These are phyloP conservation scores for Nemotelus nigrinus DNA, from an alignment of 2,888 invertebrate genomes.

Conservation along the genomic window DNA sequence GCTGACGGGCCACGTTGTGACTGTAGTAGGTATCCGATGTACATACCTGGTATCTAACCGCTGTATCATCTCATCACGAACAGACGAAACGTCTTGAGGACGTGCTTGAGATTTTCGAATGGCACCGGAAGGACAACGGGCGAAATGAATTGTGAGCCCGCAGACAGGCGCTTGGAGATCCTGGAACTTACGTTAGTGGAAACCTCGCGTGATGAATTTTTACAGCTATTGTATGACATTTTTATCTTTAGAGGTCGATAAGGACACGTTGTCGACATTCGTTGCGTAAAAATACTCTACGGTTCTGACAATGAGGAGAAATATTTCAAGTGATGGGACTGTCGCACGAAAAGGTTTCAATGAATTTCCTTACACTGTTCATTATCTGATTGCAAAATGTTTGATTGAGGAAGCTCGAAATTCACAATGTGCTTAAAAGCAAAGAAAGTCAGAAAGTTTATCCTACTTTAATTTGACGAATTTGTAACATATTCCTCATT, in stretches of 20 bases:
- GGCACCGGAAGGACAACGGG: conserved; percentile 20
- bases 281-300: too few species aligned
- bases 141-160: conserved; percentile 40
- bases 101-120: conserved; percentile 34
- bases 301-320: too few species aligned
- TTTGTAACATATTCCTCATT: too few species aligned
- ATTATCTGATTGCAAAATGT: too few species aligned
- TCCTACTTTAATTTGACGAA: too few species aligned
- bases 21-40: conserved; percentile 5
- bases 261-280: too few species aligned
- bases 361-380: too few species aligned
- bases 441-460: too few species aligned
- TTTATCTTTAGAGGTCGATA: neutral
- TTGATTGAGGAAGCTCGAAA: too few species aligned
- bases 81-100: conserved; percentile 37
- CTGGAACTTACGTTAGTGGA: conserved; percentile 5
- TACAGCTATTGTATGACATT: conserved; percentile 27
- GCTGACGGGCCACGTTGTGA: neutral
- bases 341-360: too few species aligned
- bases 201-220: conserved; percentile 28
- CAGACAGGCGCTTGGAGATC: conserved; percentile 22
- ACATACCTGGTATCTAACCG: conserved; percentile 38
- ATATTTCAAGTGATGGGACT: too few species aligned
- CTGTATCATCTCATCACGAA: conserved; percentile 36
- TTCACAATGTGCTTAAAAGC: too few species aligned